These are phyloP conservation scores for Takifugu flavidus DNA, from an alignment of 2,113 vertebrate genomes.

Conservation along the genomic window DNA sequence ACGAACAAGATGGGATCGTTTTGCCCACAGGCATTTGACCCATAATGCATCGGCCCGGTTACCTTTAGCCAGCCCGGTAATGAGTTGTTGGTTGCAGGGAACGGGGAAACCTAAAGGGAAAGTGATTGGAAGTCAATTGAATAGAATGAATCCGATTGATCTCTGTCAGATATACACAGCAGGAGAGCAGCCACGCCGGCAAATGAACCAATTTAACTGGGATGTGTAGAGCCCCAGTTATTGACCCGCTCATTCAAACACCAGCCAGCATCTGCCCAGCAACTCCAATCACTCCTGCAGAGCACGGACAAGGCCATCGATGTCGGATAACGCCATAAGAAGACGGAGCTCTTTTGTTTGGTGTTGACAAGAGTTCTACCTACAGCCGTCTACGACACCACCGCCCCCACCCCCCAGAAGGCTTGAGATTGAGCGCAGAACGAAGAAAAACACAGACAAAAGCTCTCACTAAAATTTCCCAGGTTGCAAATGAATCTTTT, in stretches of 20 bases:
- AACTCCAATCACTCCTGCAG: slow-evolving; percentile 14
- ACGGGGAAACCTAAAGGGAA: slow-evolving; percentile 37
- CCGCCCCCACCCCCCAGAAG: slow-evolving; percentile 2
- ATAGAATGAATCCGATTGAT: slow-evolving; percentile 63
- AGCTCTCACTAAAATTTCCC: slow-evolving; percentile 13
- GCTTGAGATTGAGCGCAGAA: slow-evolving; percentile 3
- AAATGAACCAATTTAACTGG: slow-evolving; percentile 63
- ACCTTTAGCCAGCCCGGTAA: slow-evolving; percentile 43
- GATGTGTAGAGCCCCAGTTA: slow-evolving; percentile 48
- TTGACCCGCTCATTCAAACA: slow-evolving; percentile 33
- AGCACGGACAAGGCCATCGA: too few species aligned
- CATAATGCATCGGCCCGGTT: slow-evolving; percentile 39
- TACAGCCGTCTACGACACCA: background rate
- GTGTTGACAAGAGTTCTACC: too few species aligned
- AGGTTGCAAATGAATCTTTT: slow-evolving; percentile 33
- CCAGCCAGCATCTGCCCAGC: slow-evolving; percentile 23
- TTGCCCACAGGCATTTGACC: slow-evolving; percentile 23
- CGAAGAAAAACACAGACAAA: slow-evolving; percentile 12
- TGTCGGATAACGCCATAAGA: too few species aligned
- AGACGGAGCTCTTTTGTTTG: too few species aligned
- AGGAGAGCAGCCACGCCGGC: slow-evolving; percentile 36
- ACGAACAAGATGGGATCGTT: slow-evolving; percentile 38
- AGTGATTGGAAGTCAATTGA: slow-evolving; percentile 64
- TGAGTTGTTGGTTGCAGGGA: slow-evolving; percentile 35
- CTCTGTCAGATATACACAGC: slow-evolving; percentile 29